Evolutionary conservation across 2,888 invertebrate genomes (phyloP).

Genomic region (Apodemia zela): DNA sequence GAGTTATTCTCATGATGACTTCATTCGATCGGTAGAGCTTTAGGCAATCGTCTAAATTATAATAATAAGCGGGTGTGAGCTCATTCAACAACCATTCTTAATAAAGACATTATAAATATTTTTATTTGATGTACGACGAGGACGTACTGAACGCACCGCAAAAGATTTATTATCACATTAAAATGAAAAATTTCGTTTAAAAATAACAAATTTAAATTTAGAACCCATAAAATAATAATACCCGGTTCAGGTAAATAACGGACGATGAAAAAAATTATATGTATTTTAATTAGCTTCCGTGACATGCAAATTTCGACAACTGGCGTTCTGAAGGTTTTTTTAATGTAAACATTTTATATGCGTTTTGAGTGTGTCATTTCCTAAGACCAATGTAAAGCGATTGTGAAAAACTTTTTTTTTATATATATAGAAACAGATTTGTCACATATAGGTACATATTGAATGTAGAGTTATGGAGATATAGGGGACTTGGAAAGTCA

Average conservation of each 20-base stretch:
- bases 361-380: too few species aligned
- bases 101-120: conserved; percentile 80
- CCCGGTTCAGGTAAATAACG: not conserved
- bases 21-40: conserved; percentile 68
- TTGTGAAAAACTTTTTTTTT: too few species aligned
- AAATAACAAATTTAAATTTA: conserved; percentile 10
- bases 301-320: not conserved
- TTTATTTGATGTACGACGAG: conserved; percentile 61
- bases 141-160: conserved; percentile 27
- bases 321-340: too few species aligned
- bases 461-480: too few species aligned
- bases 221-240: not conserved
- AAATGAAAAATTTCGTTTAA: not conserved
- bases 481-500: too few species aligned
- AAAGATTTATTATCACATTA: conserved; percentile 10
- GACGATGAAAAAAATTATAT: not conserved
- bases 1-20: conserved; percentile 63
- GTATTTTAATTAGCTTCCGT: not conserved
- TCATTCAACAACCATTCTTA: conserved; percentile 67
- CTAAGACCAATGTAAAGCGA: too few species aligned
- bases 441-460: too few species aligned
- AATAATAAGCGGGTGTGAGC: conserved; percentile 78
- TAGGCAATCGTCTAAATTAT: conserved; percentile 78
- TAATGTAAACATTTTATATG: too few species aligned
- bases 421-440: too few species aligned